Base-by-base conservation (phyloP, 2,888 invertebrate species). In the Pyralis farinalis region DNA sequence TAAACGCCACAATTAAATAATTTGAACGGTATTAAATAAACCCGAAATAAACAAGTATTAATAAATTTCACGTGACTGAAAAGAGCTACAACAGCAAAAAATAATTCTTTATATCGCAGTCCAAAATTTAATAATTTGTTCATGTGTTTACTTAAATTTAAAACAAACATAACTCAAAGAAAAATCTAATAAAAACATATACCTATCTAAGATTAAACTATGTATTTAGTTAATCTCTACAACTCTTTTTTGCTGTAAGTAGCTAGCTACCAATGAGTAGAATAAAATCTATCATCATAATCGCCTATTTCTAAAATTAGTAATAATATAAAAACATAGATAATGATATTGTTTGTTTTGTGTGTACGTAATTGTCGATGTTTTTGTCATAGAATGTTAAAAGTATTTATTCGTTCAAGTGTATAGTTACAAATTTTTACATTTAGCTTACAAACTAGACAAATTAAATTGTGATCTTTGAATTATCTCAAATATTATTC, bases 21-120 rank as follows among this genome's bases (percentile, higher is more conserved):
- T 56, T 57, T 62, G 53, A 54, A 54, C 52, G 49, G 50, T 58
- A 53, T 58, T 53, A 43, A 43, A 53, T 50, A 57, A 61, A 58
- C 58, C 32, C 43, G 44, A 49, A 53, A 43, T 49, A 49, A 45
- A 16, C 4, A 16, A 2, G 2, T 3, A 16, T 16, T 2, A 16
- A 16, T 16, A 16, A 16, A 16, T 4, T 3, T 16, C 16, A 16
- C 16, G 16, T 16, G 16, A 16, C 3, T 16, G 4, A 16, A 16
- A 16, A 16, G 4, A n/a, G n/a, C n/a, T n/a, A n/a, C n/a, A n/a
- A n/a, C n/a, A n/a, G n/a, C n/a, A n/a, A n/a, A n/a, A n/a, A n/a
- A n/a, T n/a, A n/a, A n/a, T n/a, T n/a, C n/a, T n/a, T n/a, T n/a
- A n/a, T n/a, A n/a, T n/a, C n/a, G n/a, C n/a, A n/a, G n/a, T n/a